Base-by-base conservation (phyloP, 1,140 invertebrate genomes). In the Caenorhabditis briggsae region DNA sequence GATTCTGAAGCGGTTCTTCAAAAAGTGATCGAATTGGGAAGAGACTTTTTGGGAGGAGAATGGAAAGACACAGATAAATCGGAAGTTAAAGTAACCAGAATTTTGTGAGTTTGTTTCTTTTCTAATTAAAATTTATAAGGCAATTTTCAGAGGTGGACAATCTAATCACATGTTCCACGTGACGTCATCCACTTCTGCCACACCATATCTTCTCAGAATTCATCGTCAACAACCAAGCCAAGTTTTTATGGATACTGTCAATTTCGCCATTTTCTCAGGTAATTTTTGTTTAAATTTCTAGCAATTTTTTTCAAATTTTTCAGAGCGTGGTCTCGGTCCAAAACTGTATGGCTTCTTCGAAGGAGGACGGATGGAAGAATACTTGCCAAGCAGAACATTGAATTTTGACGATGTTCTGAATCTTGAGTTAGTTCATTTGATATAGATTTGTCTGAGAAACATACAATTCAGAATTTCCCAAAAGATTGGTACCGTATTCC, bases 1-100 rank as follows among this genome's bases (percentile, higher is more conserved):
- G 64, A 70, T 43, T 70, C 64, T 18, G 64, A 46, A 11, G 16
- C 9, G 12, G 23, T 70, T 18, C 18, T 70, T 5, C 33, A 70
- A n/a, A 70, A 70, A 70, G 64, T 70, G 1, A 65, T 65, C 41
- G 64, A 43, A 18, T 46, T 65, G 9, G 64, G 64, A 65, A 65
- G 7, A 5, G 64, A 65, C 18, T 65, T 43, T 65, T 46, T 65
- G 18, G 33, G 64, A 23, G 64, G 64, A 43, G 64, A 46, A 65
- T 65, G 64, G 64, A 46, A 12, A 18, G 14, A 43, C 1, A 46
- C 43, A 0, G 33, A 43, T 7, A 65, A 65, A n/a, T 46, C 7
- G 14, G 11, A 43, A n/a, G 64, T 65, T 9, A 65, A 0, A 43
- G 41, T 65, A 0, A 65, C 64, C 5, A 41, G 18, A 46, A 43